These are phyloP conservation scores for Cinara cedri DNA, from an alignment of 2,888 invertebrate genomes.

Conservation along the genomic window DNA sequence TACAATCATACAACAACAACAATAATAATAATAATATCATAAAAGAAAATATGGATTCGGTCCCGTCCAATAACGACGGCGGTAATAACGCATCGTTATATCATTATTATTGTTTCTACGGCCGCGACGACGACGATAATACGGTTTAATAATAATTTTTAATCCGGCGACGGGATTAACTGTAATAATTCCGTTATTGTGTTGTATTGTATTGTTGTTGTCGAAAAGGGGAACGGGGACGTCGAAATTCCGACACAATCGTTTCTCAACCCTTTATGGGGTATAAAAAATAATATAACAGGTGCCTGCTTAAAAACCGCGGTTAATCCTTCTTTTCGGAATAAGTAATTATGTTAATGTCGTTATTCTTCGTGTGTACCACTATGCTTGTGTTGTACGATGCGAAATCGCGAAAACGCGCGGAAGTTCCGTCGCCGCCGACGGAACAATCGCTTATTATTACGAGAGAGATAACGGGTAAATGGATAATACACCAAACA, in stretches of 20 bases:
- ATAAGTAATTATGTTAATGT: too few species aligned
- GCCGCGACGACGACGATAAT: background rate
- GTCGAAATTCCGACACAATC: background rate
- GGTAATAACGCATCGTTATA: conserved; percentile 4
- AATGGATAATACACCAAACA: background rate
- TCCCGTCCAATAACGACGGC: background rate
- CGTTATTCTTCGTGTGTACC: background rate
- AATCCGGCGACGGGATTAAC: background rate
- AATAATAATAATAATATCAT: conserved; percentile 19
- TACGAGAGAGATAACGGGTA: background rate
- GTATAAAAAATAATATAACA: too few species aligned
- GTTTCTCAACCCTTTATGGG: background rate
- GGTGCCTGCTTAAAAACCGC: too few species aligned
- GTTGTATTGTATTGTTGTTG: background rate
- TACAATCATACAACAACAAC: too few species aligned
- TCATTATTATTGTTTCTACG: conserved; percentile 19
- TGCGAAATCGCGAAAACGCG: background rate
- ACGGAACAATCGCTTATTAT: background rate
- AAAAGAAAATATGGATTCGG: background rate
- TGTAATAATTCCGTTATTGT: background rate
- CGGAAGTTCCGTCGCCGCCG: background rate
- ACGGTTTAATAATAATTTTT: background rate
- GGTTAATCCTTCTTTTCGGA: too few species aligned
- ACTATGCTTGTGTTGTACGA: too few species aligned
- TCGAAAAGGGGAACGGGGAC: background rate